A percentile compares a stretch with the other conserved stretches of the same genome.
These are phyloP conservation scores for Sarcophaga peregrina DNA, from an alignment of 1,140 invertebrate species.

Conservation along the genomic window DNA sequence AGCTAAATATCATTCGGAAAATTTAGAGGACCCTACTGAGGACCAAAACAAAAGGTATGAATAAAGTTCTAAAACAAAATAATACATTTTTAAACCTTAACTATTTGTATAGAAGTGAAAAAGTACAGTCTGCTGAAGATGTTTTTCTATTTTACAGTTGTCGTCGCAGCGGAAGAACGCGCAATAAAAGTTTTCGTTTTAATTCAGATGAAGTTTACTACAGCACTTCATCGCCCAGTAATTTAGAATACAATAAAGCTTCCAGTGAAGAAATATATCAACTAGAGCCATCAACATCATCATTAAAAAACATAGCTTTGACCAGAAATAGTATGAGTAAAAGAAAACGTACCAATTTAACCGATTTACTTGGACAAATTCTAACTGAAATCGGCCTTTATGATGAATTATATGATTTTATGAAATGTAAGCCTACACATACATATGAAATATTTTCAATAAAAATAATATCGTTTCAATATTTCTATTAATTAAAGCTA, in stretches of 20 bases:
- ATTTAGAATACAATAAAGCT: background rate
- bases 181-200: background rate
- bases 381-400: background rate
- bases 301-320: background rate
- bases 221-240: background rate
- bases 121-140: no score
- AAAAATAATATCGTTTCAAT: no score
- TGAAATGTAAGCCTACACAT: background rate
- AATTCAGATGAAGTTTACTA: background rate
- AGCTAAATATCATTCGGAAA: no score
- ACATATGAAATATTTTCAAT: background rate
- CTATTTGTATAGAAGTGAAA: no score
- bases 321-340: background rate
- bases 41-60: no score
- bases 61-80: no score
- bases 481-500: background rate
- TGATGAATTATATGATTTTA: slow-evolving; percentile 11
- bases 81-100: no score
- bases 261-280: no score
- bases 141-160: background rate
- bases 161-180: background rate
- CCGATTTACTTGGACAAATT: background rate
- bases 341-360: background rate
- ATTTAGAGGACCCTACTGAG: no score
- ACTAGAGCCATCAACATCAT: background rate